phyloP scores from a whole-genome alignment of 2,113 vertebrate genomes.

The Benitochromis conjunctus region DNA sequence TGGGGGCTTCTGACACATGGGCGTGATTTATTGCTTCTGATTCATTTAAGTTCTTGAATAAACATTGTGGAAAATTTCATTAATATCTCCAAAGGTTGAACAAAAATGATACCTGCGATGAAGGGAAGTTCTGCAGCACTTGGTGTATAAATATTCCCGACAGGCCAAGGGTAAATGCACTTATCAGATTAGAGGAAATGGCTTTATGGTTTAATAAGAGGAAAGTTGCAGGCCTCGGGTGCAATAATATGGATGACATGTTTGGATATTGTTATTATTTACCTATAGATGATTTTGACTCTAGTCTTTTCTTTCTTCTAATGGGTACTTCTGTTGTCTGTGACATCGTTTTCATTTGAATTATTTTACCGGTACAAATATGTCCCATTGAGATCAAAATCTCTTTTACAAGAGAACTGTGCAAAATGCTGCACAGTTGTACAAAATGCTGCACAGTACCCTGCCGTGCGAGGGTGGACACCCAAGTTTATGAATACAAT shows the following conservation, averaged over 20 bases:
- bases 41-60: slow-evolving; percentile 55
- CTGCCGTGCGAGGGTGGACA: neutral
- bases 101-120: slow-evolving; percentile 17
- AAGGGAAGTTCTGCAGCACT: slow-evolving; percentile 15
- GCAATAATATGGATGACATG: neutral
- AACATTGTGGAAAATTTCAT: slow-evolving; percentile 53
- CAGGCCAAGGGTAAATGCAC: slow-evolving; percentile 24
- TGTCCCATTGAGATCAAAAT: neutral
- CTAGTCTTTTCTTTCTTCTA: neutral
- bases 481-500: neutral
- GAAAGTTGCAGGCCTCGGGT: neutral
- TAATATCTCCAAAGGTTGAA: slow-evolving; percentile 29
- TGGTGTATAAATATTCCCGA: slow-evolving; percentile 37
- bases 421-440: too few species aligned
- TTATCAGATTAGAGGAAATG: neutral
- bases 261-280: neutral
- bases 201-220: neutral
- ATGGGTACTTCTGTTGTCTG: neutral
- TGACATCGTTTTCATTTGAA: neutral
- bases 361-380: neutral
- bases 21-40: slow-evolving; percentile 42
- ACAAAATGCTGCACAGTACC: too few species aligned
- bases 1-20: slow-evolving; percentile 2
- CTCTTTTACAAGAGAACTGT: neutral
- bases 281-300: neutral